These are phyloP conservation scores for Labeo calbasu DNA, from an alignment of 2,797 vertebrate species.

Conservation along the genomic window DNA sequence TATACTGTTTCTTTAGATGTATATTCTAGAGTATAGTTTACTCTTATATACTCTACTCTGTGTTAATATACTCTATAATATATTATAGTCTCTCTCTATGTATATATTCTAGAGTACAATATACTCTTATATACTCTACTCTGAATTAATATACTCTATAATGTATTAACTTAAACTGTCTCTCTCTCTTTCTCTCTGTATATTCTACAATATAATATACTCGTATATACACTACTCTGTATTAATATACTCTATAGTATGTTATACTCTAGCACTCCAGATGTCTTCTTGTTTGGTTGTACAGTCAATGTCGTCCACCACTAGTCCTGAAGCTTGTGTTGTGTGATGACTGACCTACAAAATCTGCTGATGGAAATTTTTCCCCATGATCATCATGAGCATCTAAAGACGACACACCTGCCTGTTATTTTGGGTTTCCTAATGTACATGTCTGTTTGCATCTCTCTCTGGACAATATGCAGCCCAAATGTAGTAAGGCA, in stretches of 20 bases:
- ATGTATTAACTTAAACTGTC: too few relatives aligned
- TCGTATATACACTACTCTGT: background rate
- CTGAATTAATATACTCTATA: too few relatives aligned
- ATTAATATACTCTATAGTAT: background rate
- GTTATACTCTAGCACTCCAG: background rate
- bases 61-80: too few relatives aligned
- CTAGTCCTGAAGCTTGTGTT: background rate
- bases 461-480: background rate
- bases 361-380: conserved; percentile 26
- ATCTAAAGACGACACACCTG: conserved; percentile 11
- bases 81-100: too few relatives aligned
- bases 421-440: conserved; percentile 4
- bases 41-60: too few relatives aligned
- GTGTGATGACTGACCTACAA: conserved; percentile 15
- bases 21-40: too few relatives aligned
- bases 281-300: background rate
- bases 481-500: background rate
- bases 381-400: background rate
- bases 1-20: too few relatives aligned
- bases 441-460: background rate
- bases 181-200: too few relatives aligned
- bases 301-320: background rate
- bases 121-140: too few relatives aligned
- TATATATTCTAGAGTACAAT: too few relatives aligned
- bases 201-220: background rate